These are phyloP conservation scores for Megathymus violae DNA, from an alignment of 1,140 invertebrate species.

Conservation along the genomic window DNA sequence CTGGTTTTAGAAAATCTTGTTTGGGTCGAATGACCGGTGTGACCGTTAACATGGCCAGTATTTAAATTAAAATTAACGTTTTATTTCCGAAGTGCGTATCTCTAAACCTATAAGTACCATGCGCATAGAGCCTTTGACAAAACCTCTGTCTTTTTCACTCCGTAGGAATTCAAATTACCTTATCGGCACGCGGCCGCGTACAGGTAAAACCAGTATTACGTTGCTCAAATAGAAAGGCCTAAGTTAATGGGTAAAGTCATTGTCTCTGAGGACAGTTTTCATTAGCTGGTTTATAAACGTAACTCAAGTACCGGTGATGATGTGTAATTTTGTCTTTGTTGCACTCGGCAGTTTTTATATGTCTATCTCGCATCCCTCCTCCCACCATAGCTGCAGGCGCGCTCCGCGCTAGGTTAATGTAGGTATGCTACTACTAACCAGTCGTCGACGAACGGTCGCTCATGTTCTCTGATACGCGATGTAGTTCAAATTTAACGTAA, in stretches of 20 bases:
- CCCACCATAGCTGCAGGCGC: slow-evolving; percentile 57
- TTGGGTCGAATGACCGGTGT: slow-evolving; percentile 44
- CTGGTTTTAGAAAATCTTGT: slow-evolving; percentile 34
- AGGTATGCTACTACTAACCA: slow-evolving; percentile 66
- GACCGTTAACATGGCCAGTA: slow-evolving; percentile 71
- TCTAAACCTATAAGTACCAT: slow-evolving; percentile 39
- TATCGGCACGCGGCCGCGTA: slow-evolving; percentile 66
- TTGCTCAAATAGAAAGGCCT: slow-evolving; percentile 55
- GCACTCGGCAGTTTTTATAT: slow-evolving; percentile 46
- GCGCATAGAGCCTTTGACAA: slow-evolving; percentile 57
- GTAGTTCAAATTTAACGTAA: slow-evolving; percentile 40
- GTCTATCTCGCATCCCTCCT: slow-evolving; percentile 59
- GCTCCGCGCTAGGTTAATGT: slow-evolving; percentile 55
- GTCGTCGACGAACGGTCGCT: slow-evolving; percentile 69
- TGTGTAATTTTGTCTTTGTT: slow-evolving; percentile 55
- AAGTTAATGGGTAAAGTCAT: slow-evolving; percentile 48
- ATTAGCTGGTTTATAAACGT: slow-evolving; percentile 73
- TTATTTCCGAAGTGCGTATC: slow-evolving; percentile 53
- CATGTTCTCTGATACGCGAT: slow-evolving; percentile 50
- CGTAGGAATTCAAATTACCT: slow-evolving; percentile 78
- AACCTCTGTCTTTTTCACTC: slow-evolving; percentile 77
- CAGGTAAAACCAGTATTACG: slow-evolving; percentile 79
- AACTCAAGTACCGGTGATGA: slow-evolving; percentile 59
- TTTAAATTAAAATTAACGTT: slow-evolving; percentile 76
- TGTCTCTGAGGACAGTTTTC: slow-evolving; percentile 57